phyloP scores from a whole-genome alignment of 2,113 vertebrate species.

The Hipposideros armiger region DNA sequence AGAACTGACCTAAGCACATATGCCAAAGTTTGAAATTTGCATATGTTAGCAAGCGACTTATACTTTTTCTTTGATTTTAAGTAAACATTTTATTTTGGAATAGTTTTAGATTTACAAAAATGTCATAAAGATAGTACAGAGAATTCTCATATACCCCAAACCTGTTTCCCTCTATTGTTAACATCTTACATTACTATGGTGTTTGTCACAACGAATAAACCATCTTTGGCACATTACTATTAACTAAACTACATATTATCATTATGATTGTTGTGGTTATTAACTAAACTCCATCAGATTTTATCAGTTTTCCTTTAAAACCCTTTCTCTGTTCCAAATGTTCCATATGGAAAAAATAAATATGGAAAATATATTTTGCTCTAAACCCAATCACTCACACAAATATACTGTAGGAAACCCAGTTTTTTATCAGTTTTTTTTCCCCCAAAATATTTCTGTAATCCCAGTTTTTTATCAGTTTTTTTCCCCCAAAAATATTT shows the following conservation, averaged over 20 bases:
- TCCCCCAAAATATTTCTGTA: neutral
- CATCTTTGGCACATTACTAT: neutral
- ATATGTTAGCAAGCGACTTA: neutral
- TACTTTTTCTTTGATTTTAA: neutral
- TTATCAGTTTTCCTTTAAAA: neutral
- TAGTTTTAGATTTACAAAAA: neutral
- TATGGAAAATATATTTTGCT: neutral
- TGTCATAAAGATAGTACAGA: neutral
- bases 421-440: neutral
- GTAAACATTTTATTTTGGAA: constrained; percentile 14
- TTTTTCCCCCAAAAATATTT: neutral
- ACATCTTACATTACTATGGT: neutral
- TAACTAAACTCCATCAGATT: neutral
- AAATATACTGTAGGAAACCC: neutral
- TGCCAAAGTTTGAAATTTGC: neutral
- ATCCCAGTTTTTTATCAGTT: neutral
- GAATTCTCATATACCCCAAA: neutral
- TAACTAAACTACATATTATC: neutral
- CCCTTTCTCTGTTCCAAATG: neutral
- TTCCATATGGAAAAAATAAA: neutral
- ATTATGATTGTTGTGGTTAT: neutral
- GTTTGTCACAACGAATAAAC: neutral
- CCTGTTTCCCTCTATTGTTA: constrained; percentile 6
- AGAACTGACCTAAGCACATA: neutral
- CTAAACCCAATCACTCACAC: neutral